A percentile compares a stretch with the other conserved stretches of the same genome.
These are phyloP conservation scores for Entosphenus tridentatus DNA, from an alignment of 2,113 vertebrate species.

Conservation along the genomic window DNA sequence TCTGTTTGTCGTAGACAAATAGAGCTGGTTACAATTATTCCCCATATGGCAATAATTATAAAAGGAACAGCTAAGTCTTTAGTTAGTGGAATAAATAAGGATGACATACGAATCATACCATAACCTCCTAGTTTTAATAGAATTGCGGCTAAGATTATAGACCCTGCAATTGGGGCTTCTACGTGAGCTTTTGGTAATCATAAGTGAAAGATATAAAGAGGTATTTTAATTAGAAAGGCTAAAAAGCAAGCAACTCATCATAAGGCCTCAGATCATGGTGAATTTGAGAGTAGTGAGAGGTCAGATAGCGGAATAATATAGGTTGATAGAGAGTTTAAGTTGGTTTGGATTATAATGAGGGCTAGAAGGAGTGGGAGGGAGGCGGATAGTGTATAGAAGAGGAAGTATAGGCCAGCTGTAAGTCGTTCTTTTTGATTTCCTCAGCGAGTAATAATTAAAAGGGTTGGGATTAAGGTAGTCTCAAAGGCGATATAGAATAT, in stretches of 20 bases:
- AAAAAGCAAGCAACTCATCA: not conserved
- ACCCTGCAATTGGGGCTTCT: not conserved
- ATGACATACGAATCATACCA: not conserved
- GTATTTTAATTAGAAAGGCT: not conserved
- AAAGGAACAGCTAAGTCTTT: not conserved
- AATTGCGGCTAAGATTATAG: not conserved
- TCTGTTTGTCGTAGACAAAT: not conserved
- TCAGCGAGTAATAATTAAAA: no score
- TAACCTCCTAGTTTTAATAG: not conserved
- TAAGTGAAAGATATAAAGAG: not conserved
- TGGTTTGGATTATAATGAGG: not conserved
- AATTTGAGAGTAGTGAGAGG: no score
- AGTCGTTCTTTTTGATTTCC: not conserved
- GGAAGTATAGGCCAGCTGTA: slow-evolving; percentile 9
- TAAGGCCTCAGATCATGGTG: no score
- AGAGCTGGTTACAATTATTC: not conserved
- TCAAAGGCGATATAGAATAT: no score
- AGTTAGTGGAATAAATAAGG: not conserved
- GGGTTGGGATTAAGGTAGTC: no score
- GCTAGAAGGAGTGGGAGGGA: slow-evolving; percentile 10
- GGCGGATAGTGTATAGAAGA: slow-evolving; percentile 13
- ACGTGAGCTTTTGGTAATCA: not conserved
- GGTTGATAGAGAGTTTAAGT: no score
- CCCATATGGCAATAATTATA: not conserved
- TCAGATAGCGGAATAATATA: no score